Percentiles rank a stretch among this genome's conserved stretches.
Conservation (phyloP, 2,888 invertebrate species). For the Ophion ellenae region DNA sequence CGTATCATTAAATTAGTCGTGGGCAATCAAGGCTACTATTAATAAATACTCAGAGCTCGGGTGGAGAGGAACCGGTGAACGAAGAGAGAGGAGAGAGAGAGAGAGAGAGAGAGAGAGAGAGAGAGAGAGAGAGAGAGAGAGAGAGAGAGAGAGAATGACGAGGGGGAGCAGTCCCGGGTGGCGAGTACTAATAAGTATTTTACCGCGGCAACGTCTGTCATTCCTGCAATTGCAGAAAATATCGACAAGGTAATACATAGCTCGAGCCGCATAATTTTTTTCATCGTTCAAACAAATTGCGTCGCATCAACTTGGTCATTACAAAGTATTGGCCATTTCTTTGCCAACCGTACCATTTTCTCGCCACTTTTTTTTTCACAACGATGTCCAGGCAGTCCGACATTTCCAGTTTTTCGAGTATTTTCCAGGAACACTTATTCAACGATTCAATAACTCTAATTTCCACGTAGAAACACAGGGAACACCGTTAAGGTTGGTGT, state of each 20-base stretch:
- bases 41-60: slow-evolving; percentile 60
- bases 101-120: not conserved
- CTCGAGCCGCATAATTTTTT: not conserved
- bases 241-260: slow-evolving; percentile 1
- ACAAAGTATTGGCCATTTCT: no score
- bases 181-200: slow-evolving; percentile 36
- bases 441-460: no score
- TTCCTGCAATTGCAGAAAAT: slow-evolving; percentile 37
- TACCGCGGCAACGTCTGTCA: slow-evolving; percentile 39
- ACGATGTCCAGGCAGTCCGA: no score
- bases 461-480: no score
- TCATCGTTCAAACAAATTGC: not conserved
- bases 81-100: not conserved
- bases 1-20: slow-evolving; percentile 78
- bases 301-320: no score
- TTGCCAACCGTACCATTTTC: no score
- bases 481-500: no score
- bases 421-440: no score
- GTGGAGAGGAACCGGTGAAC: slow-evolving; percentile 9
- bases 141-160: slow-evolving; percentile 4
- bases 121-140: not conserved
- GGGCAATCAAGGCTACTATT: slow-evolving; percentile 73
- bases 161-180: slow-evolving; percentile 7
- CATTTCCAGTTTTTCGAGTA: no score
- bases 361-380: no score